Evolutionary conservation across 2,888 invertebrate species (phyloP).

Genomic region (Hyles lineata): DNA sequence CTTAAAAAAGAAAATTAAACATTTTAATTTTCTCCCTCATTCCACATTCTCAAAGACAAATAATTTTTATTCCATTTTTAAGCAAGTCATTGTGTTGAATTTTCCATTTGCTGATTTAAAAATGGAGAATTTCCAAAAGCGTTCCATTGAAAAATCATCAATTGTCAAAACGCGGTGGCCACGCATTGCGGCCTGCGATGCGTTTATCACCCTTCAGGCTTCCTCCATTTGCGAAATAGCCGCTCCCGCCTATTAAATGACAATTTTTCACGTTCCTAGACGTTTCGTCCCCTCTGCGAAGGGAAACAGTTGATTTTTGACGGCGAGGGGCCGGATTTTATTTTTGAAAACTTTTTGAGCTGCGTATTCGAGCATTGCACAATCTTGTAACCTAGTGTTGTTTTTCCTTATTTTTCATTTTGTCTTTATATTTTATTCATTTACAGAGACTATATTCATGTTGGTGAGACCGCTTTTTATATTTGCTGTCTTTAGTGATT

Average conservation of each 20-base stretch:
- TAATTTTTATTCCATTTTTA: slow-evolving; percentile 1
- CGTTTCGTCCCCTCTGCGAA: slow-evolving; percentile 28
- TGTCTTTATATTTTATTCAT: not conserved
- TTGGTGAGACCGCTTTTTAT: not conserved
- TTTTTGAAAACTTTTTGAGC: slow-evolving; percentile 39
- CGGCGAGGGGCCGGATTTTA: slow-evolving; percentile 47
- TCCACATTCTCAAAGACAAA: not conserved
- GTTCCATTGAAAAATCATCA: slow-evolving; percentile 29
- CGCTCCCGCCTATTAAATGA: slow-evolving; percentile 78
- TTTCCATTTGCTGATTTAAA: slow-evolving; percentile 19
- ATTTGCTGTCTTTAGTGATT: not conserved
- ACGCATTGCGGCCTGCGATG: slow-evolving; percentile 43
- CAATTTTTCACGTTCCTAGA: slow-evolving; percentile 74
- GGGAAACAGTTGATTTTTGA: slow-evolving; percentile 59
- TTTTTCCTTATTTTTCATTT: slow-evolving; percentile 1
- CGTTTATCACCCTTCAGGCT: slow-evolving; percentile 65
- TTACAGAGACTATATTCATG: not conserved
- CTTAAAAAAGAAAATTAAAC: slow-evolving; percentile 1
- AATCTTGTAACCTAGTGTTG: slow-evolving; percentile 7
- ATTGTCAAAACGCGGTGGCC: slow-evolving; percentile 35
- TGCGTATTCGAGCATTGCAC: slow-evolving; percentile 15
- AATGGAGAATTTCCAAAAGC: slow-evolving; percentile 5
- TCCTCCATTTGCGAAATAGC: slow-evolving; percentile 63
- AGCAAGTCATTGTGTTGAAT: slow-evolving; percentile 18
- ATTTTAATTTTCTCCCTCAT: not conserved